Percentiles rank a stretch among this genome's conserved stretches.
Evolutionary conservation across 2,888 invertebrate genomes (phyloP).

Genomic region (Aphidoletes aphidimyza): DNA sequence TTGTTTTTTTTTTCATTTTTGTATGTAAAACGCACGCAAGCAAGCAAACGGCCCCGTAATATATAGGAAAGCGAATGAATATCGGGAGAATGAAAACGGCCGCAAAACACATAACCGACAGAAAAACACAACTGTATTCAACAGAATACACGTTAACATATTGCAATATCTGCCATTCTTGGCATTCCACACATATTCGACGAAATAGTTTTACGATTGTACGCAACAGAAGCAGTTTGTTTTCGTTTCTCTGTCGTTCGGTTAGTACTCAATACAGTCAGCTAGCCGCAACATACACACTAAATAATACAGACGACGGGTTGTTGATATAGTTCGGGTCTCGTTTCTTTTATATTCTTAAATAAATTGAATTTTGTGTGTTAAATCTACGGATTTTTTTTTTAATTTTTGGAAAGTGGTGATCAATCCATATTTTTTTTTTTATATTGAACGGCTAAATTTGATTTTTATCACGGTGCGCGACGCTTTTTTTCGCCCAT

Average conservation of each 20-base stretch:
- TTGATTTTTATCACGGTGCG: no score
- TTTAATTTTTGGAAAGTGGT: no score
- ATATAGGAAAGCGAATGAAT: slow-evolving; percentile 46
- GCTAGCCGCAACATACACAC: slow-evolving; percentile 38
- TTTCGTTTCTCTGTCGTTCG: slow-evolving; percentile 45
- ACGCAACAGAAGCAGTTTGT: slow-evolving; percentile 53
- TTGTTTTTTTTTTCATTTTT: no score
- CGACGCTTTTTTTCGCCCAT: no score
- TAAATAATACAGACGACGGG: slow-evolving; percentile 29
- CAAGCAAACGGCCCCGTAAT: not conserved
- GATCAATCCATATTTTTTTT: no score
- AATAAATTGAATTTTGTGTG: not conserved
- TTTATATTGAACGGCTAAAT: no score
- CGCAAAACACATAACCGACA: slow-evolving; percentile 5
- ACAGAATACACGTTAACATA: slow-evolving; percentile 50
- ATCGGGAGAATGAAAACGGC: slow-evolving; percentile 15
- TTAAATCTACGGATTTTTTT: no score
- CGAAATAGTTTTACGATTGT: slow-evolving; percentile 51
- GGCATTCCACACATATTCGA: slow-evolving; percentile 54
- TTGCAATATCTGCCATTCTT: slow-evolving; percentile 47
- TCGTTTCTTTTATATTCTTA: not conserved
- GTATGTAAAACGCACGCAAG: not conserved
- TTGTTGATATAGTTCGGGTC: slow-evolving; percentile 26
- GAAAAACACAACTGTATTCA: slow-evolving; percentile 49
- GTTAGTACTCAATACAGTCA: slow-evolving; percentile 23